Evolutionary conservation across 1,140 invertebrate species (phyloP).

Genomic region (Telenomus remus): DNA sequence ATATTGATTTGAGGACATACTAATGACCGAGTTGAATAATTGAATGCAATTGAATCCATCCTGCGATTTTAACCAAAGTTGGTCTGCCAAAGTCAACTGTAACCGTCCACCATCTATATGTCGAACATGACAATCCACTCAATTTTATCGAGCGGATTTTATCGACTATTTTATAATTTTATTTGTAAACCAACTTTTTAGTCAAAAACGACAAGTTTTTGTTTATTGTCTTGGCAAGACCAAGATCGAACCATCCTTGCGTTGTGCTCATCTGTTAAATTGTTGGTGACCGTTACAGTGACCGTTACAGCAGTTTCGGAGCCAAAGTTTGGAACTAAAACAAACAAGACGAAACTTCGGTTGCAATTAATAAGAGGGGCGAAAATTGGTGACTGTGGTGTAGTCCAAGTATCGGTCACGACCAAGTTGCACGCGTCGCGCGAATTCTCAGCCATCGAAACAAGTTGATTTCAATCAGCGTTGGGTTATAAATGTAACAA

Average conservation of each 20-base stretch:
- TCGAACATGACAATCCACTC: neutral
- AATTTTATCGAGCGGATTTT: neutral
- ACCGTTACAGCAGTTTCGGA: too few species aligned
- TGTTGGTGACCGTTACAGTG: too few species aligned
- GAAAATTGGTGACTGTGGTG: neutral
- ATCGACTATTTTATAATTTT: too few species aligned
- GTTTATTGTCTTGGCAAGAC: too few species aligned
- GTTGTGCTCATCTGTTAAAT: too few species aligned
- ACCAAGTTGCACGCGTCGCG: slow-evolving; percentile 1
- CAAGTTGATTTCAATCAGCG: slow-evolving; percentile 28
- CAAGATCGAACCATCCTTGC: too few species aligned
- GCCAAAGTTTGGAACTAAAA: too few species aligned
- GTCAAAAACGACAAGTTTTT: too few species aligned
- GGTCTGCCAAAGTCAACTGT: slow-evolving; percentile 22
- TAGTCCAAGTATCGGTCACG: neutral
- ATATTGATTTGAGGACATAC: slow-evolving; percentile 17
- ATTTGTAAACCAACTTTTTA: too few species aligned
- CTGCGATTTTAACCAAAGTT: slow-evolving; percentile 13
- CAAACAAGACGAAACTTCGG: too few species aligned
- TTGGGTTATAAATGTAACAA: slow-evolving; percentile 33
- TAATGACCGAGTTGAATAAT: slow-evolving; percentile 18
- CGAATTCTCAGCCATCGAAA: slow-evolving; percentile 12
- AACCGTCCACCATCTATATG: slow-evolving; percentile 1
- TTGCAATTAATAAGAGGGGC: too few species aligned
- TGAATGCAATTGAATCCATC: slow-evolving; percentile 23